Evolutionary conservation across 2,113 vertebrate genomes (phyloP).

Genomic region (Pimephales promelas): DNA sequence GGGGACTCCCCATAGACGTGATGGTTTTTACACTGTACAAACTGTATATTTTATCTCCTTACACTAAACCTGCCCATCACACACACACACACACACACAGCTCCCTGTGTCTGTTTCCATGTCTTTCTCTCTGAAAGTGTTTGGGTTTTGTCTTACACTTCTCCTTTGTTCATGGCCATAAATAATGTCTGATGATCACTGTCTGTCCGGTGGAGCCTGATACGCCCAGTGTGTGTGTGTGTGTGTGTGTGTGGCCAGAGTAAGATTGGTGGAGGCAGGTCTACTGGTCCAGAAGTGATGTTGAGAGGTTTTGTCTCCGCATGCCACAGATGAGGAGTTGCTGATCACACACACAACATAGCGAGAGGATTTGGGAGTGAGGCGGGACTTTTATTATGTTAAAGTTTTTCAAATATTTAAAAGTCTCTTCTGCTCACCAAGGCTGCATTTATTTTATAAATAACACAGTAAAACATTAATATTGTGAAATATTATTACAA

Average conservation of each 20-base stretch:
- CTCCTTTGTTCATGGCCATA: conserved; percentile 43
- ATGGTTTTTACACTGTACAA: too few relatives aligned
- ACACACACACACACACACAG: background rate
- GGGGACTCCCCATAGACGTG: too few relatives aligned
- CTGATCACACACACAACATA: background rate
- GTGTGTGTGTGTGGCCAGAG: conserved; percentile 5
- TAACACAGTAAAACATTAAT: background rate
- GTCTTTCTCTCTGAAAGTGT: conserved; percentile 26
- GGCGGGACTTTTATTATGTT: background rate
- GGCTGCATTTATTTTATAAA: background rate
- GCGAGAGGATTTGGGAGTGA: background rate
- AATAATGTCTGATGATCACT: conserved; percentile 53
- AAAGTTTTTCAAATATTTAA: background rate
- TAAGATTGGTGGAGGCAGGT: conserved; percentile 43
- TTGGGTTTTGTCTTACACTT: conserved; percentile 42
- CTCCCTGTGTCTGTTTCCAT: conserved; percentile 17
- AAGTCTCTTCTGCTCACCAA: background rate
- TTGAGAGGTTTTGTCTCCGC: conserved; percentile 44
- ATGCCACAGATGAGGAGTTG: conserved; percentile 29
- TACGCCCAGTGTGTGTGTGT: conserved; percentile 8
- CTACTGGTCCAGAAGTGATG: conserved; percentile 51
- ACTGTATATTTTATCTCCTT: too few relatives aligned
- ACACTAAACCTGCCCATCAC: too few relatives aligned
- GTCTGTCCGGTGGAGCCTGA: conserved; percentile 36
- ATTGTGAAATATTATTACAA: background rate